Conservation (phyloP, 1,140 invertebrate species). For the Lepidotrigona ventralis region DNA sequence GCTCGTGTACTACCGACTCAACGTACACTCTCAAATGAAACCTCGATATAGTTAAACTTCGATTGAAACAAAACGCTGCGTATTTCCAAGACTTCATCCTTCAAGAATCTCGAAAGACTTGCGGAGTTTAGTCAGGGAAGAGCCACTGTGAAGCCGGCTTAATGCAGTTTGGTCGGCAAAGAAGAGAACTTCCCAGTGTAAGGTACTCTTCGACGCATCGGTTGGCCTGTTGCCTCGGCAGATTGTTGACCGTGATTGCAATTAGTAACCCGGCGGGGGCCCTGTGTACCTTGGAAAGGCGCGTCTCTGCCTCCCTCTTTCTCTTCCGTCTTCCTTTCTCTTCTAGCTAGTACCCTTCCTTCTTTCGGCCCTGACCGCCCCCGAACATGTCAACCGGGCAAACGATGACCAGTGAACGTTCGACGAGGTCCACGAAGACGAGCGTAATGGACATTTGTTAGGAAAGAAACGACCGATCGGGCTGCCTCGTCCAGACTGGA, state of each 20-base stretch:
- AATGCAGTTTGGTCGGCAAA: constrained; percentile 38
- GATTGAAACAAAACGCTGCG: not conserved
- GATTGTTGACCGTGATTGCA: constrained; percentile 71
- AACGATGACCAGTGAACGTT: constrained; percentile 28
- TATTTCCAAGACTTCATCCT: not conserved
- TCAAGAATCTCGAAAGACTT: too few relatives aligned
- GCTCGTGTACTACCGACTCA: too few relatives aligned
- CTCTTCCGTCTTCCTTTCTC: constrained; percentile 18
- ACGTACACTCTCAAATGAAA: not conserved
- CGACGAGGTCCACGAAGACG: constrained; percentile 47
- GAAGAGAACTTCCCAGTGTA: constrained; percentile 50
- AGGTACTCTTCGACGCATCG: constrained; percentile 49
- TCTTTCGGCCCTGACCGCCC: constrained; percentile 60
- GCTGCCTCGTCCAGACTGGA: constrained; percentile 21
- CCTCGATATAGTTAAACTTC: not conserved
- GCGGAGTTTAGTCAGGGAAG: not conserved
- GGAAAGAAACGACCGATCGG: constrained; percentile 57
- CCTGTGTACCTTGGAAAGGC: constrained; percentile 60
- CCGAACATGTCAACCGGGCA: constrained; percentile 64
- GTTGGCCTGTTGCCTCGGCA: constrained; percentile 54
- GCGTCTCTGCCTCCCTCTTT: constrained; percentile 21
- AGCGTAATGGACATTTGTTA: constrained; percentile 73
- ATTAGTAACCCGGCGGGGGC: constrained; percentile 71
- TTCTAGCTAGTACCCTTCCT: constrained; percentile 46
- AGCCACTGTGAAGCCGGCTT: constrained; percentile 51